Conservation (phyloP, 2,888 invertebrate species). For the Dolomedes plantarius region DNA sequence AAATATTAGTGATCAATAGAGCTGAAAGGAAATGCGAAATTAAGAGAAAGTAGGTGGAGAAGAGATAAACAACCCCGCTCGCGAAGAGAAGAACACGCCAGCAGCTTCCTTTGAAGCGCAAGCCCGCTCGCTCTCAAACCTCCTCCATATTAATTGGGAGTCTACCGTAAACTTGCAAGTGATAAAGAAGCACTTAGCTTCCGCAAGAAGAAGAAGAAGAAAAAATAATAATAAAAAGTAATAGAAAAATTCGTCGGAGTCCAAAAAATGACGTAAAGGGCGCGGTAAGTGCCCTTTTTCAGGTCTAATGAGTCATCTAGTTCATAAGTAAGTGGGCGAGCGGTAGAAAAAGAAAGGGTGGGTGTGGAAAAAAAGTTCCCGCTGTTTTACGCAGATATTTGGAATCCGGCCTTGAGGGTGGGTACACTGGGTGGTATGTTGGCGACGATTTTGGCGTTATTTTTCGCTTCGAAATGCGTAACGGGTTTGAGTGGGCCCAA, state of each 20-base stretch:
- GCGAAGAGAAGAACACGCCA: not conserved
- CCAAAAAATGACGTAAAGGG: slow-evolving; percentile 1
- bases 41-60: too few relatives aligned
- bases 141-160: not conserved
- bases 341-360: slow-evolving; percentile 19
- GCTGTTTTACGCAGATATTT: not conserved
- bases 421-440: slow-evolving; percentile 13
- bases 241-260: not conserved
- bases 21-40: too few relatives aligned
- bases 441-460: slow-evolving; percentile 52
- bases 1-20: too few relatives aligned
- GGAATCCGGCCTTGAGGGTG: slow-evolving; percentile 47
- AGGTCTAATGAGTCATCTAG: slow-evolving; percentile 34
- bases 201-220: slow-evolving; percentile 23
- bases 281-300: slow-evolving; percentile 28
- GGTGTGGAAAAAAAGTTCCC: not conserved
- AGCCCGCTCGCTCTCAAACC: too few relatives aligned
- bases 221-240: slow-evolving; percentile 17
- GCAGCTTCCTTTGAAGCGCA: not conserved
- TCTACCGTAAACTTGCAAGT: slow-evolving; percentile 2
- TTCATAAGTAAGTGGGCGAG: slow-evolving; percentile 42
- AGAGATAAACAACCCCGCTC: too few relatives aligned
- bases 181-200: slow-evolving; percentile 25
- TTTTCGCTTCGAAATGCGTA: not conserved
- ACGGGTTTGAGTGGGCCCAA: not conserved